Conservation (phyloP, 2,888 invertebrate genomes). For the Taenaris catops region DNA sequence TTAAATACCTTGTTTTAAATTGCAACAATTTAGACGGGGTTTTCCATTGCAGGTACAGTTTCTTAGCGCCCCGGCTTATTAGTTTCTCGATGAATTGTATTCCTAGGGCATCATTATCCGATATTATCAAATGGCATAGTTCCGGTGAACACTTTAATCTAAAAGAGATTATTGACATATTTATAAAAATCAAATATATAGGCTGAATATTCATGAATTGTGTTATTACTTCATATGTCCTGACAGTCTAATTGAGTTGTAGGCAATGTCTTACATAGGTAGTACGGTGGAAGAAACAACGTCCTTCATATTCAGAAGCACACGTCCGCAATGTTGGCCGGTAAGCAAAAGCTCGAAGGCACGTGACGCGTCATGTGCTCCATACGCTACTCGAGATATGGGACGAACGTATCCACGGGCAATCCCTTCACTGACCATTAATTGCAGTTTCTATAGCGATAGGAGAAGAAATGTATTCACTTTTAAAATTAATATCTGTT, state of each 20-base stretch:
- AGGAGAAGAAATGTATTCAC: too few relatives aligned
- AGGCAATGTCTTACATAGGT: constrained; percentile 34
- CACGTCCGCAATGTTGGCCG: constrained; percentile 47
- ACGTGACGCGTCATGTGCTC: constrained; percentile 33
- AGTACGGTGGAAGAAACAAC: constrained; percentile 11
- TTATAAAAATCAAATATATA: too few relatives aligned
- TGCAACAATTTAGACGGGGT: constrained; percentile 16
- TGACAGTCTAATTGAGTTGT: too few relatives aligned
- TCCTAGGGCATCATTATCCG: constrained; percentile 32
- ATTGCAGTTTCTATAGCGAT: constrained; percentile 33
- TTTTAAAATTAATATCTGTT: too few relatives aligned
- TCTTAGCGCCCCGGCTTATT: constrained; percentile 38
- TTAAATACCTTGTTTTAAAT: too few relatives aligned
- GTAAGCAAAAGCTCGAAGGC: constrained; percentile 45
- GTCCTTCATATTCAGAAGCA: constrained; percentile 35
- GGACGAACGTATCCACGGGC: constrained; percentile 47
- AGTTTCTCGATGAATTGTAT: constrained; percentile 36
- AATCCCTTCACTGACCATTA: constrained; percentile 44
- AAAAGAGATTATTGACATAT: too few relatives aligned
- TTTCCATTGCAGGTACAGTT: constrained; percentile 30
- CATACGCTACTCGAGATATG: constrained; percentile 39
- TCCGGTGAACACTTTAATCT: constrained; percentile 14
- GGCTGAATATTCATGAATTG: too few relatives aligned
- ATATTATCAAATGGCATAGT: constrained; percentile 29
- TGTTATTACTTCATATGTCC: too few relatives aligned